phyloP scores from a whole-genome alignment of 2,888 invertebrate genomes.

The Abscondita cerata region DNA sequence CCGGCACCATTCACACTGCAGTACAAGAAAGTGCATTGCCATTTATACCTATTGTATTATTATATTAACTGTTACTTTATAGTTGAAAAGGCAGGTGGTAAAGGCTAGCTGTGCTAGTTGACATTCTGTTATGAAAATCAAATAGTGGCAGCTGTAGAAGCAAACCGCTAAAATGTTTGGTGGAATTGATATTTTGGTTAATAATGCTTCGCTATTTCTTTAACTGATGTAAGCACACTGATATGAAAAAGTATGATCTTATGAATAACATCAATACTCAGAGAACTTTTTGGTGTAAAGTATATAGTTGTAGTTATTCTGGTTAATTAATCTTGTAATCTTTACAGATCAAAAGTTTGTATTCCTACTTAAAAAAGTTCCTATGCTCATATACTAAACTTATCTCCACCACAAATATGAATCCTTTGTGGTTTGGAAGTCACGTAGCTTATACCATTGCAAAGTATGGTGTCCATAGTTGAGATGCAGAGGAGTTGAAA shows the following conservation, averaged over 20 bases:
- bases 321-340: slow-evolving; percentile 8
- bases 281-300: slow-evolving; percentile 92
- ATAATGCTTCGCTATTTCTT: slow-evolving; percentile 96
- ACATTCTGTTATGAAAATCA: slow-evolving; percentile 85
- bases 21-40: slow-evolving; percentile 92
- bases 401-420: slow-evolving; percentile 94
- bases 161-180: slow-evolving; percentile 86
- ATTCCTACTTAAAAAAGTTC: slow-evolving; percentile 89
- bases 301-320: too few relatives aligned
- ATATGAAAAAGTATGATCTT: slow-evolving; percentile 96
- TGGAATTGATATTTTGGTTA: slow-evolving; percentile 92
- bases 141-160: slow-evolving; percentile 73
- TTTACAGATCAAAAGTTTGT: slow-evolving; percentile 84
- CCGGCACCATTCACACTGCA: slow-evolving; percentile 90
- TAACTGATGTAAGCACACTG: slow-evolving; percentile 83
- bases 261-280: slow-evolving; percentile 95
- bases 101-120: slow-evolving; percentile 87
- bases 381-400: slow-evolving; percentile 93
- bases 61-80: too few relatives aligned
- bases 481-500: slow-evolving; percentile 97
- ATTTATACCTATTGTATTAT: not conserved
- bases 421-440: slow-evolving; percentile 86
- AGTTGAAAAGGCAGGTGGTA: slow-evolving; percentile 89
- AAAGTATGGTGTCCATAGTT: slow-evolving; percentile 97
- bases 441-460: slow-evolving; percentile 98